Conservation (phyloP, 35 echinoderm and acorn worm genomes). For the Lytechinus pictus region DNA sequence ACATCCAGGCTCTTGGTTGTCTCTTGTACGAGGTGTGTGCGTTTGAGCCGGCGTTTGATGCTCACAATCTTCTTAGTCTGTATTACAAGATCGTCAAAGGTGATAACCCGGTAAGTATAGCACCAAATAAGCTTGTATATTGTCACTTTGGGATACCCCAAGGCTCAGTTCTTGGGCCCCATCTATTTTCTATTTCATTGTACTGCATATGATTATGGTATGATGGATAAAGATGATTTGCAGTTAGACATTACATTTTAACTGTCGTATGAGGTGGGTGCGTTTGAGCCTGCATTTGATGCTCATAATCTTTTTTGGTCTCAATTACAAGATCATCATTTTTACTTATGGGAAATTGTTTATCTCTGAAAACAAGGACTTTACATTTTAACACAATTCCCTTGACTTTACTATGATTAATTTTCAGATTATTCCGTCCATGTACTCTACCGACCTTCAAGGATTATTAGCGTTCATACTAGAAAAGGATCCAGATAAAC, state of each 20-base stretch:
- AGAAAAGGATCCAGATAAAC: constrained; percentile 78
- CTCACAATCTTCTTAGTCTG: constrained; percentile 88
- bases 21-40: constrained; percentile 94
- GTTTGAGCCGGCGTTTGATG: constrained; percentile 96
- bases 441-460: constrained; percentile 70
- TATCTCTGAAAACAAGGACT: too few species aligned
- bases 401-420: too few species aligned
- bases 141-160: too few species aligned
- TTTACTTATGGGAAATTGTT: too few species aligned
- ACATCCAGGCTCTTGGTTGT: constrained; percentile 79
- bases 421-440: constrained; percentile 77
- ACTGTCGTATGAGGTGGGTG: constrained; percentile 92
- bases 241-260: neutral
- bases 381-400: too few species aligned
- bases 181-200: too few species aligned
- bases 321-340: constrained; percentile 92
- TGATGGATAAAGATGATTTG: too few species aligned
- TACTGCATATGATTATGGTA: too few species aligned
- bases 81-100: constrained; percentile 97
- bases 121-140: too few species aligned
- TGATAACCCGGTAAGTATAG: constrained; percentile 77
- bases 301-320: constrained; percentile 85
- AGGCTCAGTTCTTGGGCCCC: too few species aligned
- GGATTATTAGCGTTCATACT: constrained; percentile 58
- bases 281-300: constrained; percentile 96